Conservation (phyloP, 2,113 vertebrate species). For the Mohoua ochrocephala region DNA sequence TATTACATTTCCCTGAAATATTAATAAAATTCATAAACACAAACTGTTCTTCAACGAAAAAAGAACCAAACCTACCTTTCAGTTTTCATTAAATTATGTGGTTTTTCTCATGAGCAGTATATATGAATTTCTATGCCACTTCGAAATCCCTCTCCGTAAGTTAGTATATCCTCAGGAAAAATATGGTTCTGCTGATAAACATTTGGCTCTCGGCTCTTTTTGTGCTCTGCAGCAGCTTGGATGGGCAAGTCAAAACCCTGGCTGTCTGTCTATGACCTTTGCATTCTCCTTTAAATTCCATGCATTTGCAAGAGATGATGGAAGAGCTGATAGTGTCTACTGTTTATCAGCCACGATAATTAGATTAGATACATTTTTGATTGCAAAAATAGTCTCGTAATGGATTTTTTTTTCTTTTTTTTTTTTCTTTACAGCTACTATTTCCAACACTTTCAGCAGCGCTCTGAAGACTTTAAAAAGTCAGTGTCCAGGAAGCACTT, state of each 20-base stretch:
- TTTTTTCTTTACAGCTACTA: neutral
- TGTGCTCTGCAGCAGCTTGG: neutral
- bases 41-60: neutral
- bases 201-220: neutral
- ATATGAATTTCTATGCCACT: neutral
- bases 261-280: neutral
- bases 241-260: neutral
- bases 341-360: neutral
- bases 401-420: neutral
- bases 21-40: neutral
- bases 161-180: neutral
- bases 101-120: neutral
- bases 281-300: conserved; percentile 12
- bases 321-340: neutral
- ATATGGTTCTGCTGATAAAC: conserved; percentile 27
- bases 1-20: neutral
- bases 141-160: neutral
- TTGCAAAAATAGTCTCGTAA: neutral
- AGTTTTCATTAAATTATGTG: neutral
- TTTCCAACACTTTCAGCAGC: neutral
- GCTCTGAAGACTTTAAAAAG: neutral
- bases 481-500: neutral
- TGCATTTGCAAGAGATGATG: neutral
- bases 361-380: neutral
- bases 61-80: neutral